phyloP scores from a whole-genome alignment of 2,888 invertebrate species.

The Pristionchus fissidentatus region DNA sequence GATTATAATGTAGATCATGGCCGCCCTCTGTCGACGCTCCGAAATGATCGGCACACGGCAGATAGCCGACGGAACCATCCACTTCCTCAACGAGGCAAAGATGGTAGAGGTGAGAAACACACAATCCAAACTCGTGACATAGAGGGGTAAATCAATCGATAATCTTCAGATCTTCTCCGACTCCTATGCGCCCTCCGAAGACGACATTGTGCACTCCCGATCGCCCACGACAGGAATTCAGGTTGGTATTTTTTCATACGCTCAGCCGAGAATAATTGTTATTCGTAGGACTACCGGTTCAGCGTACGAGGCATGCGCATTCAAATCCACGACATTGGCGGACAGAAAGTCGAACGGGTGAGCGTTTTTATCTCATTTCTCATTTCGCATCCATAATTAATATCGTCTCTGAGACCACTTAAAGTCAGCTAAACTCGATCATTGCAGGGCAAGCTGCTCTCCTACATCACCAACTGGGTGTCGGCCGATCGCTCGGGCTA shows the following conservation, averaged over 20 bases:
- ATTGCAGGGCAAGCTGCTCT: conserved; percentile 63
- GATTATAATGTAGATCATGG: conserved; percentile 16
- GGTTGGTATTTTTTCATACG: not conserved
- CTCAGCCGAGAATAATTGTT: not conserved
- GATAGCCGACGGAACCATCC: conserved; percentile 63
- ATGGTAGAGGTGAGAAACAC: conserved; percentile 23
- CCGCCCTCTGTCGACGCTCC: conserved; percentile 30
- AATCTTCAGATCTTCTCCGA: conserved; percentile 45
- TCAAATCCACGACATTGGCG: conserved; percentile 72
- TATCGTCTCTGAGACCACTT: not conserved
- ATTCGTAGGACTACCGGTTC: conserved; percentile 66
- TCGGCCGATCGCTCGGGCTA: conserved; percentile 55
- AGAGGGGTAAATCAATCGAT: not conserved
- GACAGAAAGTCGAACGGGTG: conserved; percentile 66
- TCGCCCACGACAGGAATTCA: conserved; percentile 69
- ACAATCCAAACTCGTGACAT: too few relatives aligned
- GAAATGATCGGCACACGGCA: conserved; percentile 45
- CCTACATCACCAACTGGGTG: conserved; percentile 64
- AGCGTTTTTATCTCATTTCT: not conserved
- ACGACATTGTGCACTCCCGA: conserved; percentile 61
- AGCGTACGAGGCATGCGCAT: conserved; percentile 62
- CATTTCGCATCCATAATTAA: not conserved
- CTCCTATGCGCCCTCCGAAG: conserved; percentile 35
- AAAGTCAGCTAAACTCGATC: not conserved
- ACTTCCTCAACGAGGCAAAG: conserved; percentile 57